phyloP scores from a whole-genome alignment of 2,113 vertebrate genomes.

The human region GRCh38 chr7:18475001-18475500 shows the following conservation, averaged over 20 bases:
- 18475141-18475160: background rate
- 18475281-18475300: background rate
- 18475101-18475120: background rate
- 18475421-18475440: background rate
- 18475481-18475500: conserved; percentile 1
- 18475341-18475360: background rate
- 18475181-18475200: background rate
- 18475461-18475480: background rate
- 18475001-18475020: conserved; percentile 24
- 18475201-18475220: conserved; percentile 8
- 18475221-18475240: background rate
- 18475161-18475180: background rate
- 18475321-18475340: background rate
- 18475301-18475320: background rate
- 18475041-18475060: background rate
- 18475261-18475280: background rate
- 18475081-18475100: background rate
- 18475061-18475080: background rate
- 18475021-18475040: background rate
- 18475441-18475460: background rate
- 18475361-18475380: conserved; percentile 25
- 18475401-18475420: background rate
- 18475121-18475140: background rate
- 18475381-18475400: background rate
- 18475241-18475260: background rate